Evolutionary conservation across 2,113 vertebrate genomes (phyloP), one percentile per base, ranked within the genome.

Genomic region (Amphiprion ocellaris): DNA sequence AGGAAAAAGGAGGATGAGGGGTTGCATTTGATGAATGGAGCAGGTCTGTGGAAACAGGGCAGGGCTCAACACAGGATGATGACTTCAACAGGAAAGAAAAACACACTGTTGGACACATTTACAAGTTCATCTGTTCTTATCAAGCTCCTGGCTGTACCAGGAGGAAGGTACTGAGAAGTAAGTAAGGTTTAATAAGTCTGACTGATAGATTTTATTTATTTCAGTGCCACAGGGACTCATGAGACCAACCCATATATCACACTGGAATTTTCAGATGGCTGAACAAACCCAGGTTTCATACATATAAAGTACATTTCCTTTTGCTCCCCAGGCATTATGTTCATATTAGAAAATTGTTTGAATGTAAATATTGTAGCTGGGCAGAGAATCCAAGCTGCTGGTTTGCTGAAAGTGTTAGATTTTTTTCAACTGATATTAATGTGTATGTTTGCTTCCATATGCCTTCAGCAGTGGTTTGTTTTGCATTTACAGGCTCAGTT

Each of bases 201-300:
- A 82, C 72, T 69, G 73, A 77, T 75, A 28, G 60, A 60, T 63
- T 69, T 65, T 9, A 80, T 70, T 65, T 61, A 26, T 60, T 74
- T 76, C 46, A 69, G n/a, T 16, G 66, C 39, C 47, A 59, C 17
- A 0, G 70, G 65, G 61, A 26, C 30, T 77, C 26, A 65, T 16
- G 21, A 71, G 37, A 79, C 65, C 74, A 82, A 77, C 9, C 55
- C 69, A 79, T 39, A 68, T 16, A 79, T 66, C 60, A 66, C 39
- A 21, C 24, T 74, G 8, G 70, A 61, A 83, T 77, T 59, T 21
- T 30, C 9, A 41, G 37, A 44, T 2, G n/a, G 23, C 50, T 69
- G 67, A 73, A 73, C 59, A 72, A 70, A 83, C 28, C 56, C 24
- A 60, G 24, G 28, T 23, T 64, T 60, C 19, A 62, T 61, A 67